These are phyloP conservation scores for Agonum fuliginosum DNA, from an alignment of 2,888 invertebrate genomes.

Conservation along the genomic window DNA sequence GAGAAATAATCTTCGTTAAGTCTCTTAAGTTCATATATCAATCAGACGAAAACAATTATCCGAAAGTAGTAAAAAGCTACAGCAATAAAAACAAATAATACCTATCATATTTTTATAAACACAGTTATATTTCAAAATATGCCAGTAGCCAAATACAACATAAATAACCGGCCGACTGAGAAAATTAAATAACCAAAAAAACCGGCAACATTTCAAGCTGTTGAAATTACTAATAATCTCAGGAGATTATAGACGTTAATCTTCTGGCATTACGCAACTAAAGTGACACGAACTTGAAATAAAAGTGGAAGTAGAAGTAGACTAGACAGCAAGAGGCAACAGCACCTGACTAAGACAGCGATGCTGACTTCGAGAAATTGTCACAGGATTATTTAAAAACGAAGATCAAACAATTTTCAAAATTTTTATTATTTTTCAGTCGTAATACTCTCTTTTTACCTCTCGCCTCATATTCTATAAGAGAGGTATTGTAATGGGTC, in stretches of 20 bases:
- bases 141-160: slow-evolving; percentile 46
- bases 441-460: too few species aligned
- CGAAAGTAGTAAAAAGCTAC: slow-evolving; percentile 27
- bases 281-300: slow-evolving; percentile 27
- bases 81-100: slow-evolving; percentile 47
- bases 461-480: too few species aligned
- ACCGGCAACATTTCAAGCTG: slow-evolving; percentile 46
- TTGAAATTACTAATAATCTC: slow-evolving; percentile 51
- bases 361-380: too few species aligned
- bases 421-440: too few species aligned
- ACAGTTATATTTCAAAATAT: slow-evolving; percentile 46
- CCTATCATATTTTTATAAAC: slow-evolving; percentile 39
- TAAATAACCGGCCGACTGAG: slow-evolving; percentile 36
- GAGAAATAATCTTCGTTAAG: slow-evolving; percentile 25
- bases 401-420: too few species aligned
- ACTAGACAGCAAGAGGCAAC: slow-evolving; percentile 25
- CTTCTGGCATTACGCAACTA: slow-evolving; percentile 27
- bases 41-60: slow-evolving; percentile 29
- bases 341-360: not conserved
- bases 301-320: too few species aligned
- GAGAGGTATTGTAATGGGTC: too few species aligned
- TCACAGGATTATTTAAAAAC: not conserved
- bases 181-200: slow-evolving; percentile 47
- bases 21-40: slow-evolving; percentile 33
- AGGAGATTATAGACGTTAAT: slow-evolving; percentile 40